These are phyloP conservation scores for Leptosomus discolor DNA, from an alignment of 2,113 vertebrate genomes.

Conservation along the genomic window DNA sequence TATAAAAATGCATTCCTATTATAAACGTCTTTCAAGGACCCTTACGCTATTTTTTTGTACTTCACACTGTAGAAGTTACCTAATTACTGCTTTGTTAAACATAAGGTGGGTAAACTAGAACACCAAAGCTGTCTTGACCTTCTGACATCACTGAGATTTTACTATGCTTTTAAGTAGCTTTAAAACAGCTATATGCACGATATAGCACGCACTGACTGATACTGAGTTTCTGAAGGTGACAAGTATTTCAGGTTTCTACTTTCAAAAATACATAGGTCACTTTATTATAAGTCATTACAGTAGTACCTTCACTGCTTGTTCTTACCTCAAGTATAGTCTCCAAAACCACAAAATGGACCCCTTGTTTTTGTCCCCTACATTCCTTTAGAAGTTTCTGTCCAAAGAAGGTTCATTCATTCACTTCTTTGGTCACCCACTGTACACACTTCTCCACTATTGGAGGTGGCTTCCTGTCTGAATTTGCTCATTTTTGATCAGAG, in stretches of 20 bases:
- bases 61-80: neutral
- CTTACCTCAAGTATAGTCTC: neutral
- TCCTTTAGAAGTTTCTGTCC: neutral
- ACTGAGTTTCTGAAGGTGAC: neutral
- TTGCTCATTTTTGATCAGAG: neutral
- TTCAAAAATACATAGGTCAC: neutral
- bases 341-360: neutral
- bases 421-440: neutral
- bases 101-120: neutral
- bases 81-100: neutral
- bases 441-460: neutral
- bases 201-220: neutral
- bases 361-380: neutral
- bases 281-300: neutral
- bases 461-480: neutral
- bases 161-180: neutral
- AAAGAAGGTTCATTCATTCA: neutral
- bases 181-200: neutral
- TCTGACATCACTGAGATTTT: neutral
- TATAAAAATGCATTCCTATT: neutral
- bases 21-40: neutral
- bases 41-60: neutral
- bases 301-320: neutral
- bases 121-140: neutral
- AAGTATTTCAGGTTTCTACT: neutral